phyloP scores from a whole-genome alignment of 2,888 invertebrate species.

The Stenoptilia bipunctidactyla region DNA sequence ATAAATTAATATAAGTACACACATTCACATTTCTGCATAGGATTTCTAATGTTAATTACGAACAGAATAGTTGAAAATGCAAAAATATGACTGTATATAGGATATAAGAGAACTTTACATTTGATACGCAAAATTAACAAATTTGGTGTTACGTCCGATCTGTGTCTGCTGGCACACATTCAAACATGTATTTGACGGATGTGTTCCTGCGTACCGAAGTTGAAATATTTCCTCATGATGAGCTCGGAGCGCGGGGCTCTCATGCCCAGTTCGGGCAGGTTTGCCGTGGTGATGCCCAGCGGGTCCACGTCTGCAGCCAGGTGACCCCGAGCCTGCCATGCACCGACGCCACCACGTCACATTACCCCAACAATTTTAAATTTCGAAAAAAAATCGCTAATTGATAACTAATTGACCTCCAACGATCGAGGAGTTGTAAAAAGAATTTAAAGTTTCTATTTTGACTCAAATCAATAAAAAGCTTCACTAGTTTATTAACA shows the following conservation, averaged over 20 bases:
- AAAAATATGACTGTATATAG: too few relatives aligned
- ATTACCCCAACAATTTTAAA: constrained; percentile 31
- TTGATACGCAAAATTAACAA: too few relatives aligned
- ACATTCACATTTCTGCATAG: not conserved
- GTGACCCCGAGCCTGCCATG: constrained; percentile 90
- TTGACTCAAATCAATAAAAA: too few relatives aligned
- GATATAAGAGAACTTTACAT: too few relatives aligned
- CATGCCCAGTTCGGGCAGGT: constrained; percentile 68
- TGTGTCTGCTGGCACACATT: not conserved
- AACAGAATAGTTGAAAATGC: too few relatives aligned
- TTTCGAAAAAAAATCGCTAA: constrained; percentile 18
- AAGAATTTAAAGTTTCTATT: too few relatives aligned
- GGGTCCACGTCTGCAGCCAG: constrained; percentile 95
- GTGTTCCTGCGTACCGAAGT: constrained; percentile 53
- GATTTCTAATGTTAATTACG: too few relatives aligned
- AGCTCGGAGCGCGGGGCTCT: constrained; percentile 64
- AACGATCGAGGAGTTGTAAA: too few relatives aligned
- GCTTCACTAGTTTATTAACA: too few relatives aligned
- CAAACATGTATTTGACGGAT: not conserved
- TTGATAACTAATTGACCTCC: too few relatives aligned
- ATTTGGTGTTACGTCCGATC: too few relatives aligned
- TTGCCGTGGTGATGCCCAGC: constrained; percentile 87
- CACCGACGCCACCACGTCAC: constrained; percentile 33
- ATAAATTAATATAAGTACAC: not conserved
- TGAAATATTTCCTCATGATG: constrained; percentile 72